Evolutionary conservation across 2,888 invertebrate genomes (phyloP), one percentile per base, ranked within the genome.

Genomic region (Dynastes tityus): DNA sequence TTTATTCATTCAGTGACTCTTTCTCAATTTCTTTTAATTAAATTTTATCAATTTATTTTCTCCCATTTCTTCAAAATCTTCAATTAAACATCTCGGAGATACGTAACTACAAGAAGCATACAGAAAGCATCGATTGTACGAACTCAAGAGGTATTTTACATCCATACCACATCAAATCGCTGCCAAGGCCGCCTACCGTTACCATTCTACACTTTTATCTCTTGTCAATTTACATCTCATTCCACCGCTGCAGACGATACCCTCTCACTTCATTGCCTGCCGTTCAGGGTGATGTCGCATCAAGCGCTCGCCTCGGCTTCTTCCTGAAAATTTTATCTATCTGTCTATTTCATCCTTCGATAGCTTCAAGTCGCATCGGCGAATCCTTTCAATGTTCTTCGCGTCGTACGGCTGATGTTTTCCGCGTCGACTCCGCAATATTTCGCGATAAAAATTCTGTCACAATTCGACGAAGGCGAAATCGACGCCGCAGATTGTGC

Each of bases 221-320:
- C 65, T 81, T 83, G 83, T 82, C 83, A 83, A 84, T 85, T 85
- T 85, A 83, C 84, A 84, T 84, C 82, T 84, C 83, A 83, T 83
- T 83, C 81, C 80, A 81, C 71, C 32, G 29, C 79, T 80, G 78
- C 80, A 80, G 80, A 81, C 80, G 80, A 79, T 79, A 78, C 81
- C 22, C 22, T 81, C 78, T 79, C 82, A 83, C 82, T 83, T 82
- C 83, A 82, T 83, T 82, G 79, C 80, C 78, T 80, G 55, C 79
- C 63, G 77, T 67, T 68, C 74, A n/a, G 55, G 63, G 40, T 45
- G 53, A 13, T 32, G 29, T 29, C 63, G 67, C 65, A 55, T 45
- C 75, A 40, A 40, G 40, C 65, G 65, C 13, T 45, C 65, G 40
- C 27, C 29, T 22, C 78, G 70, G 68, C 70, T n/a, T 77, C 70